Base-by-base conservation (phyloP, 2,797 vertebrate genomes). In the Rhadinocentrus ornatus region DNA sequence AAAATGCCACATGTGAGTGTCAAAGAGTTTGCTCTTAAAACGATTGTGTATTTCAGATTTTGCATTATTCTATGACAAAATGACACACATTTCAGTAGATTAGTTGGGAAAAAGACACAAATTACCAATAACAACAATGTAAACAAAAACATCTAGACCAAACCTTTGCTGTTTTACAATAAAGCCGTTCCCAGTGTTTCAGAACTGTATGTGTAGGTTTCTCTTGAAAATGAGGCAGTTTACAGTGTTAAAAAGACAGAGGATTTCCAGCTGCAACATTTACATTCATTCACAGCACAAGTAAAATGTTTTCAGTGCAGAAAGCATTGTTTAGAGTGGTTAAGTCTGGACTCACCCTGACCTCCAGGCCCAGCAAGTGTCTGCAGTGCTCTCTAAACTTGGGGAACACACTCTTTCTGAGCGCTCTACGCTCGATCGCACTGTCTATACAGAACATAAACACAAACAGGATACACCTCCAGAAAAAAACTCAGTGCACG, bases 321-420 rank as follows among this genome's bases (percentile, higher is more conserved):
- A n/a, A 4, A 26, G 24, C 3, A 20, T 44, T 44, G 41, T 44
- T 44, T 20, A 46, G 2, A 22, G 46, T 0, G 59, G 32, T 52
- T 1, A 24, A 64, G 22, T 9, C 6, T 16, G 24, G 4, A 66
- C 91, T 92, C 86, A 96, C 95, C 88, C 91, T 92, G 75, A 96
- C 79, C 1, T 95, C 94, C 71, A 94, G 75, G 32, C 94, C 93
- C 62, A 91, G 74, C 3, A 77, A 82, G 20, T 77, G 63, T 78
- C 93, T 91, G 70, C 94, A 95, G 81, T 89, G 84, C 62, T 94
- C 87, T 75, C 93, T 86, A 0, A 96, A 86, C 84, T 73, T 87
- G 20, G 94, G 93, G 65, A 94, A 94, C 35, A 94, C 92, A 0
- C 20, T 74, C 48, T 93, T 89, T 65, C 92, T 91, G 52, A 96